Evolutionary conservation across 2,888 invertebrate genomes (phyloP).

Genomic region (Drosophila recens): DNA sequence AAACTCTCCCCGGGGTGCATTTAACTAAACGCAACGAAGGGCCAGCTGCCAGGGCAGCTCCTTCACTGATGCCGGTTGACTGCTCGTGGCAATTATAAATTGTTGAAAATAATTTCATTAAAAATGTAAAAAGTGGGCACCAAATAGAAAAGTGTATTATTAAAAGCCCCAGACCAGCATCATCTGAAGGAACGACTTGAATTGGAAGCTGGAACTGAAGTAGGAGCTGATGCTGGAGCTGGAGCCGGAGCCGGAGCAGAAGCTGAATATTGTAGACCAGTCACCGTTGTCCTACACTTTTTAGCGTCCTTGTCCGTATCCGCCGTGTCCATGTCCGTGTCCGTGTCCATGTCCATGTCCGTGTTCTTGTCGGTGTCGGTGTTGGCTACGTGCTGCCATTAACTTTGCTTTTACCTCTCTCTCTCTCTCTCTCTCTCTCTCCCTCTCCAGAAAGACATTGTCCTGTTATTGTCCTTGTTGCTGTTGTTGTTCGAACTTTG

Average conservation of each 20-base stretch:
- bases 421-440: neutral
- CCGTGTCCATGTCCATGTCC: slow-evolving; percentile 11
- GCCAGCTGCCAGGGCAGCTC: neutral
- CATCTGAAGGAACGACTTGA: slow-evolving; percentile 7
- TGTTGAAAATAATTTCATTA: slow-evolving; percentile 81
- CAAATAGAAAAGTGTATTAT: slow-evolving; percentile 66
- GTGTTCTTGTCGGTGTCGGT: slow-evolving; percentile 14
- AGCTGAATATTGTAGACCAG: slow-evolving; percentile 7
- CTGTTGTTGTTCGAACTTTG: slow-evolving; percentile 59
- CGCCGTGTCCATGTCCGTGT: slow-evolving; percentile 20
- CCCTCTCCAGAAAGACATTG: slow-evolving; percentile 40
- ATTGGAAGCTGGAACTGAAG: slow-evolving; percentile 6
- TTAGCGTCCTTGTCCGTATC: slow-evolving; percentile 30
- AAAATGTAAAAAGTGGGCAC: slow-evolving; percentile 76
- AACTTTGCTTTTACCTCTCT: slow-evolving; percentile 54
- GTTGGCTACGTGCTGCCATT: slow-evolving; percentile 67
- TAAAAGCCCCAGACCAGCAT: slow-evolving; percentile 47
- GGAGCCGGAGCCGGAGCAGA: slow-evolving; percentile 1
- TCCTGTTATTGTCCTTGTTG: slow-evolving; percentile 34
- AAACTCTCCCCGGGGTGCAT: slow-evolving; percentile 75
- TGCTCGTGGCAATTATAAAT: slow-evolving; percentile 79
- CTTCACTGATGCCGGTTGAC: slow-evolving; percentile 35
- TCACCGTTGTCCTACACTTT: slow-evolving; percentile 34
- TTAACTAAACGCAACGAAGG: slow-evolving; percentile 65
- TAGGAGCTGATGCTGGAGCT: slow-evolving; percentile 1